Conservation (phyloP, 2,113 vertebrate genomes). For the Pollachius pollachius region DNA sequence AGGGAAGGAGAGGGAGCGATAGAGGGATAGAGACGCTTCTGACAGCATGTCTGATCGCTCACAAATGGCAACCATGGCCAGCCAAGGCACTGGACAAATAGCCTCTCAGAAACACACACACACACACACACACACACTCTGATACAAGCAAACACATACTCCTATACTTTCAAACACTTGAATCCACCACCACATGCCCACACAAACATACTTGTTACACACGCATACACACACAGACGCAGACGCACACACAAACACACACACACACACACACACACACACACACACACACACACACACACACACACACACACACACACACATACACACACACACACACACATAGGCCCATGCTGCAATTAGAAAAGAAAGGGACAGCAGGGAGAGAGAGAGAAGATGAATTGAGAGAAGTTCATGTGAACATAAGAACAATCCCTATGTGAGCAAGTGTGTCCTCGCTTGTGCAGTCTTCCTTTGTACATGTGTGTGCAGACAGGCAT, state of each 20-base stretch:
- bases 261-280: slow-evolving; percentile 58
- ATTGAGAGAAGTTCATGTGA: slow-evolving; percentile 47
- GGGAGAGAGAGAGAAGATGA: slow-evolving; percentile 57
- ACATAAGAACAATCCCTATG: slow-evolving; percentile 42
- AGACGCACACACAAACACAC: slow-evolving; percentile 42
- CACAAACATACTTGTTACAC: slow-evolving; percentile 35
- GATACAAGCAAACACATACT: slow-evolving; percentile 2
- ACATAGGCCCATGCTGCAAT: slow-evolving; percentile 63
- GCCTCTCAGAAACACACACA: slow-evolving; percentile 52
- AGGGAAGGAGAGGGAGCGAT: slow-evolving; percentile 9
- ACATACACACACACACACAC: slow-evolving; percentile 45
- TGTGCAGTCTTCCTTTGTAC: slow-evolving; percentile 2
- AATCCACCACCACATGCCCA: slow-evolving; percentile 32
- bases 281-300: slow-evolving; percentile 44
- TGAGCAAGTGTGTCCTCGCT: slow-evolving; percentile 5
- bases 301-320: slow-evolving; percentile 41
- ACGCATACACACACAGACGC: slow-evolving; percentile 44
- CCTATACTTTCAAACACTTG: not conserved
- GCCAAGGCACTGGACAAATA: slow-evolving; percentile 75
- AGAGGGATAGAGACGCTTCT: slow-evolving; percentile 48
- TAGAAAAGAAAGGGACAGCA: slow-evolving; percentile 62
- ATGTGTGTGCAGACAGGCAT: slow-evolving; percentile 39
- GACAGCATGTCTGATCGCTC: slow-evolving; percentile 80
- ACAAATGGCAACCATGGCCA: slow-evolving; percentile 80
- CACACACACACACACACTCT: slow-evolving; percentile 53